These are phyloP conservation scores for Archips crataeganus DNA, from an alignment of 2,888 invertebrate genomes.

Conservation along the genomic window DNA sequence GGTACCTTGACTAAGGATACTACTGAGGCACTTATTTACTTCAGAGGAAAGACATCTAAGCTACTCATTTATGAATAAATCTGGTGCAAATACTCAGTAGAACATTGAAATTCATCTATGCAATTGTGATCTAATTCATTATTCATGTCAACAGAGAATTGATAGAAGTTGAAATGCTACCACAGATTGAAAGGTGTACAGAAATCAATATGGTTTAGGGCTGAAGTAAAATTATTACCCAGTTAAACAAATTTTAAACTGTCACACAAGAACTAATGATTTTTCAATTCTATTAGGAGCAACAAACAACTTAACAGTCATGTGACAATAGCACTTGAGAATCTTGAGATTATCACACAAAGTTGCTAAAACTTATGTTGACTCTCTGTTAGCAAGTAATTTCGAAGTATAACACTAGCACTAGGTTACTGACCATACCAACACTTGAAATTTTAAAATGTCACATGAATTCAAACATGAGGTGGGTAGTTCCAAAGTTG, in stretches of 20 bases:
- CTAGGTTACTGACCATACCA: background rate
- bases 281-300: background rate
- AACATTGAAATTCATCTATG: too few species aligned
- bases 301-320: background rate
- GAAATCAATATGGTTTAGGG: background rate
- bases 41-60: too few species aligned
- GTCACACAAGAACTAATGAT: background rate
- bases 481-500: too few species aligned
- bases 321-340: background rate
- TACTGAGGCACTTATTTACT: too few species aligned
- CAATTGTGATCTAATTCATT: too few species aligned
- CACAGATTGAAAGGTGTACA: background rate
- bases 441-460: too few species aligned
- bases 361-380: background rate
- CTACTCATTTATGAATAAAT: too few species aligned
- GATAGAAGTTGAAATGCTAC: background rate
- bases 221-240: background rate
- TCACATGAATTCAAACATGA: too few species aligned
- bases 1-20: too few species aligned
- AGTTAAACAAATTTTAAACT: background rate
- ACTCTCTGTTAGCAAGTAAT: background rate
- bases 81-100: too few species aligned
- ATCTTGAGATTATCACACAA: background rate
- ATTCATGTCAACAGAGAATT: too few species aligned
- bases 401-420: background rate